Evolutionary conservation across 2,888 invertebrate species (phyloP).

Genomic region (Pachliopta kotzebuea): DNA sequence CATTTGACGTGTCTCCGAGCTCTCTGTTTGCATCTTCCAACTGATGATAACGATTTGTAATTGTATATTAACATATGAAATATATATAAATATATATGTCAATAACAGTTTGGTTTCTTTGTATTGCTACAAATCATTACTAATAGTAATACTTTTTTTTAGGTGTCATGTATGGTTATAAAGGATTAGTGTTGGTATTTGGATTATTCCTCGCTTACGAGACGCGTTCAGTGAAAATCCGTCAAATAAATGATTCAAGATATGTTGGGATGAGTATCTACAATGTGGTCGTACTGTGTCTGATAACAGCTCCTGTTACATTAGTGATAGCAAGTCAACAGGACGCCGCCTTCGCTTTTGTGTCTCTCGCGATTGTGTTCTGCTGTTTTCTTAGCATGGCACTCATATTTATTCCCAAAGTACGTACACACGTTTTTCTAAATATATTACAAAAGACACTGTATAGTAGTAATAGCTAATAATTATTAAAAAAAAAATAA

Average conservation of each 20-base stretch:
- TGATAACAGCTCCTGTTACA: slow-evolving; percentile 98
- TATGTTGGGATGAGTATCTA: slow-evolving; percentile 99
- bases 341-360: slow-evolving; percentile 98
- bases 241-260: slow-evolving; percentile 98
- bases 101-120: too few relatives aligned
- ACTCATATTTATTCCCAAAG: slow-evolving; percentile 98
- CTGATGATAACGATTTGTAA: too few relatives aligned
- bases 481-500: background rate
- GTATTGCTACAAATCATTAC: background rate
- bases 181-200: slow-evolving; percentile 97
- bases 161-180: slow-evolving; percentile 98
- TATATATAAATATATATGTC: too few relatives aligned
- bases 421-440: slow-evolving; percentile 46
- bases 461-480: background rate
- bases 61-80: too few relatives aligned
- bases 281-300: slow-evolving; percentile 98
- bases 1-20: too few relatives aligned
- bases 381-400: slow-evolving; percentile 99
- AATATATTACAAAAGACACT: too few relatives aligned
- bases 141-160: slow-evolving; percentile 46
- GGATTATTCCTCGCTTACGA: slow-evolving; percentile 99
- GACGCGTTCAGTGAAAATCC: slow-evolving; percentile 97
- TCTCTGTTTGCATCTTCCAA: too few relatives aligned
- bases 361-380: slow-evolving; percentile 97
- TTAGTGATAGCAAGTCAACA: slow-evolving; percentile 98